phyloP scores from a whole-genome alignment of 1,140 invertebrate genomes.

The Dufourea novaeangliae region DNA sequence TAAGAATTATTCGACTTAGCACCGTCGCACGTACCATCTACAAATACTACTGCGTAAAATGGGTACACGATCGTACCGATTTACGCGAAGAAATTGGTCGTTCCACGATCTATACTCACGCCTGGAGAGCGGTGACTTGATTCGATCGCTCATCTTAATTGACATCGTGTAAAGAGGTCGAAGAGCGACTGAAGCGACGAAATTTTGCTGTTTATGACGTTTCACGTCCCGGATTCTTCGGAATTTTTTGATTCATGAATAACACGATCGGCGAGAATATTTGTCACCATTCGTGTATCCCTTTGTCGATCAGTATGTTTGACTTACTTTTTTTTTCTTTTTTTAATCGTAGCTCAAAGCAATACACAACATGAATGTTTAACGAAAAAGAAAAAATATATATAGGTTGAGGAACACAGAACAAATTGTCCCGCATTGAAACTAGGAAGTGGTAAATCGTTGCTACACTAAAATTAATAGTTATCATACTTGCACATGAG shows the following conservation, averaged over 20 bases:
- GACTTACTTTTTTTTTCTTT: no score
- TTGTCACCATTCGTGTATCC: neutral
- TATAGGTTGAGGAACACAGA: conserved; percentile 6
- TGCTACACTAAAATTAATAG: neutral
- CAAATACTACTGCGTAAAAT: conserved; percentile 50
- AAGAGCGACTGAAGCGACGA: neutral
- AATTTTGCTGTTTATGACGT: neutral
- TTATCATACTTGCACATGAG: neutral
- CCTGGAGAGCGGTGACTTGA: neutral
- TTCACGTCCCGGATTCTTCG: neutral
- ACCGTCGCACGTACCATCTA: conserved; percentile 71
- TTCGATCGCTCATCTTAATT: conserved; percentile 10
- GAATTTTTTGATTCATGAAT: neutral
- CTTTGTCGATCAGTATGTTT: conserved; percentile 5
- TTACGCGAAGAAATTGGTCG: conserved; percentile 7
- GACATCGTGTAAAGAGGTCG: neutral
- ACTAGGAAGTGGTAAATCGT: conserved; percentile 2
- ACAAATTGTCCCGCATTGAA: neutral
- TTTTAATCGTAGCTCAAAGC: neutral
- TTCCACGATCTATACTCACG: neutral
- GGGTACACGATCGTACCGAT: neutral
- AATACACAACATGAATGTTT: neutral
- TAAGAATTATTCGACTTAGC: conserved; percentile 75
- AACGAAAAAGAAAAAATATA: no score
- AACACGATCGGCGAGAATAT: neutral